phyloP scores from a whole-genome alignment of 1,140 invertebrate genomes.

The Papilio glaucus region DNA sequence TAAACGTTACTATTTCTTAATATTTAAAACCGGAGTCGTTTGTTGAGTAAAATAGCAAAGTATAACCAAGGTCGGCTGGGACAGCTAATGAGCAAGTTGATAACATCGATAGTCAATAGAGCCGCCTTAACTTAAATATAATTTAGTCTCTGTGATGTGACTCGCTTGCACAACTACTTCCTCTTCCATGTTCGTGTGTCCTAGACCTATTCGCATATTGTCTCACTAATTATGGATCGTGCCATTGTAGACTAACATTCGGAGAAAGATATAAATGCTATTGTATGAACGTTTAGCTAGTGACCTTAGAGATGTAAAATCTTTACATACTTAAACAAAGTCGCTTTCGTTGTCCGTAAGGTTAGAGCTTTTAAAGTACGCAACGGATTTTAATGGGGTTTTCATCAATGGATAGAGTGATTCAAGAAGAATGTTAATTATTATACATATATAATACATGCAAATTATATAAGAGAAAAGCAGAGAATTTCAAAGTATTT shows the following conservation, averaged over 20 bases:
- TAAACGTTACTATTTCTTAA: background rate
- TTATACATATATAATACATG: no score
- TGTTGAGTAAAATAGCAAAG: constrained; percentile 1
- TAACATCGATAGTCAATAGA: constrained; percentile 24
- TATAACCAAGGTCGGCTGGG: constrained; percentile 21
- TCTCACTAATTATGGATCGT: constrained; percentile 1
- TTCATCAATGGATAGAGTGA: no score
- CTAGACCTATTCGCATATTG: background rate
- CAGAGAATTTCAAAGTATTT: no score
- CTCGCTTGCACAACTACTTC: background rate
- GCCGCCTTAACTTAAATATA: constrained; percentile 16
- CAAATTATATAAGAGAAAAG: no score
- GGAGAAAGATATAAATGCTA: background rate
- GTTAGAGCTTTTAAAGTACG: no score
- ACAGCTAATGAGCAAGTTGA: constrained; percentile 22
- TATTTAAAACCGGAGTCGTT: background rate
- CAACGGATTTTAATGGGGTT: no score
- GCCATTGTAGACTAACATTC: background rate
- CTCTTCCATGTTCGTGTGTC: background rate
- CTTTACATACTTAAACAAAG: no score
- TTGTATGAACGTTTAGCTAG: background rate
- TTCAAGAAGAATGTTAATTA: no score
- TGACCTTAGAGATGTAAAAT: background rate
- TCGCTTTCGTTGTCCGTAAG: no score
- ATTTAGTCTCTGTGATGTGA: constrained; percentile 3